These are phyloP conservation scores for Tapirus indicus DNA, from an alignment of 2,797 vertebrate genomes.

Conservation along the genomic window DNA sequence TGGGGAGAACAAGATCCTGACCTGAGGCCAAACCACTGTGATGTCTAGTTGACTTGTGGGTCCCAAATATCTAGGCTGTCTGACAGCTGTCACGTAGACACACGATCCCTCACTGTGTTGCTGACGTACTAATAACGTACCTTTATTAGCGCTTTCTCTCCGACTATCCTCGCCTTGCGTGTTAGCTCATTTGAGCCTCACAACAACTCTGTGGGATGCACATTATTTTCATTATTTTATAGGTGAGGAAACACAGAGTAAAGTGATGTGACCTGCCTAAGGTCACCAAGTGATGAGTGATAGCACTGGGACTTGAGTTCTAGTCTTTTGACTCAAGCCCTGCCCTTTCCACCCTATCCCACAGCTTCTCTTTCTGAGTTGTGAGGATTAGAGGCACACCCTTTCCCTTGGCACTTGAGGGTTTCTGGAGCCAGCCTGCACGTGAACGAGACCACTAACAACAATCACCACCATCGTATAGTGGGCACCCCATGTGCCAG, in stretches of 20 bases:
- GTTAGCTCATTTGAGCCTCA: not conserved
- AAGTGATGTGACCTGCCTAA: not conserved
- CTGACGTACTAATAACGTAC: not conserved
- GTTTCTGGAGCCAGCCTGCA: not conserved
- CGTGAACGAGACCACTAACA: not conserved
- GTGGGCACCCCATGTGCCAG: accelerated
- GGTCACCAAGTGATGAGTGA: not conserved
- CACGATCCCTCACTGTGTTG: not conserved
- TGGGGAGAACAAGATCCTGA: not conserved
- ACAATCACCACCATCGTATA: accelerated
- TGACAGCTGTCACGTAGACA: not conserved
- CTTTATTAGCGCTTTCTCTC: not conserved
- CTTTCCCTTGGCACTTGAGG: not conserved
- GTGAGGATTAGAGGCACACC: not conserved
- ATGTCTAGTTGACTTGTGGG: not conserved
- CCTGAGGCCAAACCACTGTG: constrained; percentile 17
- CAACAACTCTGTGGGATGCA: not conserved
- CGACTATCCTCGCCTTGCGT: not conserved
- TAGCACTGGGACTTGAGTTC: not conserved
- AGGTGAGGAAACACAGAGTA: not conserved
- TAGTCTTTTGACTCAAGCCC: not conserved
- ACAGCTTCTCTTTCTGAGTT: not conserved
- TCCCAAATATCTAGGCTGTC: not conserved
- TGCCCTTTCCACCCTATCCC: not conserved
- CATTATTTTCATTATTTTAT: not conserved